Evolutionary conservation across 2,113 vertebrate genomes (phyloP).

Genomic region (Ranitomeya imitator): DNA sequence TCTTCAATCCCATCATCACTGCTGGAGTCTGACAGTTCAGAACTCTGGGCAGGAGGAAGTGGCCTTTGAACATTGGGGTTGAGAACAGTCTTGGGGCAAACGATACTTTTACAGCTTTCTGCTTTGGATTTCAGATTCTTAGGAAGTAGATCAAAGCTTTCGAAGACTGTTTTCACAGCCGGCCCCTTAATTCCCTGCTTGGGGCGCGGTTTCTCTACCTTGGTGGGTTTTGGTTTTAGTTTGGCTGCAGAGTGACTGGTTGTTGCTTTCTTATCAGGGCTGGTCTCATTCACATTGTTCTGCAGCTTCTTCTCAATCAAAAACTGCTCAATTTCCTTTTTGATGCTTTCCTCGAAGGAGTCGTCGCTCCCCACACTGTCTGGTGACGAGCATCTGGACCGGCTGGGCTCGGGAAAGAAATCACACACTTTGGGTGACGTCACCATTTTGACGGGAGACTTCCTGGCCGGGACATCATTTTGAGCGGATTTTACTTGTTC

Average conservation of each 20-base stretch:
- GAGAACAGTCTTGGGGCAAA: neutral
- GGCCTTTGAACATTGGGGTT: neutral
- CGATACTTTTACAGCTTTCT: neutral
- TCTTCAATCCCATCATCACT: constrained; percentile 93
- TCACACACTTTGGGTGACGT: constrained; percentile 59
- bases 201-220: constrained; percentile 51
- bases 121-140: constrained; percentile 58
- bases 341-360: constrained; percentile 80
- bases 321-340: constrained; percentile 77
- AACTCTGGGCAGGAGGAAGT: fast-evolving
- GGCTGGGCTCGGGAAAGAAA: constrained; percentile 27
- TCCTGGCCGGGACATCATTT: neutral
- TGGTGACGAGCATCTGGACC: constrained; percentile 69
- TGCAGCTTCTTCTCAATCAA: constrained; percentile 74
- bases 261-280: neutral
- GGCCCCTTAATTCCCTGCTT: constrained; percentile 64
- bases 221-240: constrained; percentile 64
- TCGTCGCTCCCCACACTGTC: constrained; percentile 77
- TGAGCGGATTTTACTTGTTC: constrained; percentile 59
- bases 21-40: constrained; percentile 75
- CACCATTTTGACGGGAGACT: constrained; percentile 56
- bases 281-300: neutral
- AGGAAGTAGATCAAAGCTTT: neutral
- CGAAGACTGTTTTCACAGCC: constrained; percentile 62
- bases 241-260: neutral